Percentiles rank a stretch among this genome's conserved stretches.
These are phyloP conservation scores for Nannobrachium achirus DNA, from an alignment of 2,113 vertebrate genomes.

Conservation along the genomic window DNA sequence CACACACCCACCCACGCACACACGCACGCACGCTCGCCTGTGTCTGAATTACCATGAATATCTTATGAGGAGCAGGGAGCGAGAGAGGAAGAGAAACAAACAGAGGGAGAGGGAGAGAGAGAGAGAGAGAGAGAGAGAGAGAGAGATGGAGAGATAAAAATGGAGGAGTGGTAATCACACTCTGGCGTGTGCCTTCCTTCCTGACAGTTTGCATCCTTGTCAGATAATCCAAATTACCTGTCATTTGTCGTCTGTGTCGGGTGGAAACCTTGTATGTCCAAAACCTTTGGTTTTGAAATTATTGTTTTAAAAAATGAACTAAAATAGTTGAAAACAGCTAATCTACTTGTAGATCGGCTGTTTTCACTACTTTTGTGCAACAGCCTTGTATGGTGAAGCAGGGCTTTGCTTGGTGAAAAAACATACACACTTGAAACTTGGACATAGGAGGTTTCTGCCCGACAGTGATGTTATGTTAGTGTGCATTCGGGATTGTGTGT, in stretches of 20 bases:
- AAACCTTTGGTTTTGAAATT: too few relatives aligned
- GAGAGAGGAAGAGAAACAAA: constrained; percentile 35
- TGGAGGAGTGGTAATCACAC: constrained; percentile 37
- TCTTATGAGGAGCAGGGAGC: constrained; percentile 46
- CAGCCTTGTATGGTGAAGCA: too few relatives aligned
- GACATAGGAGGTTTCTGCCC: too few relatives aligned
- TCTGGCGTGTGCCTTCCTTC: constrained; percentile 42
- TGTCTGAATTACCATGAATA: constrained; percentile 58
- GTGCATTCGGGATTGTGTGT: neutral
- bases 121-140: constrained; percentile 9
- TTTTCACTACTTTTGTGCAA: too few relatives aligned
- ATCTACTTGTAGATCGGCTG: too few relatives aligned
- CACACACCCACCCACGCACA: constrained; percentile 19
- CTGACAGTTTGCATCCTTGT: constrained; percentile 50
- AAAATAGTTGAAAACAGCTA: too few relatives aligned
- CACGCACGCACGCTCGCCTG: constrained; percentile 7
- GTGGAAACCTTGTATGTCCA: too few relatives aligned
- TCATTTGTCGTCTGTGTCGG: too few relatives aligned
- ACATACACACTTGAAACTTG: too few relatives aligned
- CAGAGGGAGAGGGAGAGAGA: constrained; percentile 26
- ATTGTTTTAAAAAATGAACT: too few relatives aligned
- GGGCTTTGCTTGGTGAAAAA: too few relatives aligned
- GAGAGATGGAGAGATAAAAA: constrained; percentile 36
- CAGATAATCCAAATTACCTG: constrained; percentile 64
- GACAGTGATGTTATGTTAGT: too few relatives aligned